These are phyloP conservation scores for Cheirogaleus major DNA, from an alignment of 2,797 vertebrate species.

Conservation along the genomic window DNA sequence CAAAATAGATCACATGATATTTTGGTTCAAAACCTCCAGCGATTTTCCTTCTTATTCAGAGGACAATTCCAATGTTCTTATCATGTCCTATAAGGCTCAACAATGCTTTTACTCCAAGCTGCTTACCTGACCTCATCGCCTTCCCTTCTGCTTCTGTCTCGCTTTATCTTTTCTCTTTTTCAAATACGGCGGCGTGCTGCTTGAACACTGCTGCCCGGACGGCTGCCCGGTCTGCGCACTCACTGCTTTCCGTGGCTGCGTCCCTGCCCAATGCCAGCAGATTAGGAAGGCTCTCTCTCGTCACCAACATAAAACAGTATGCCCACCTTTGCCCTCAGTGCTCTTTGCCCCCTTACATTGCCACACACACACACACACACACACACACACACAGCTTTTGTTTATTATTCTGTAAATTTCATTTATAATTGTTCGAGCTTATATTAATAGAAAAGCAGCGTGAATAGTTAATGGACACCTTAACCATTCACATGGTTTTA, in stretches of 20 bases:
- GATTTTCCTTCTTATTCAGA: neutral
- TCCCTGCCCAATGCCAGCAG: neutral
- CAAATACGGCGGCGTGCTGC: neutral
- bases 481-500: neutral
- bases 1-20: neutral
- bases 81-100: neutral
- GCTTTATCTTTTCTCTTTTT: neutral
- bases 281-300: neutral
- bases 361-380: neutral
- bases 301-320: neutral
- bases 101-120: neutral
- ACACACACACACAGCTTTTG: neutral
- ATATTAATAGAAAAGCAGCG: neutral
- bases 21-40: neutral
- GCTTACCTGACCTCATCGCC: neutral
- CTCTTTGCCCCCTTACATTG: neutral
- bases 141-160: neutral
- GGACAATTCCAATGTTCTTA: neutral
- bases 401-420: neutral
- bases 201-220: neutral
- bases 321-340: neutral
- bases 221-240: neutral
- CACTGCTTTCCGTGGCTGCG: neutral
- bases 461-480: neutral
- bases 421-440: neutral